phyloP scores from a whole-genome alignment of 1,140 invertebrate species.

The Atta colombica region DNA sequence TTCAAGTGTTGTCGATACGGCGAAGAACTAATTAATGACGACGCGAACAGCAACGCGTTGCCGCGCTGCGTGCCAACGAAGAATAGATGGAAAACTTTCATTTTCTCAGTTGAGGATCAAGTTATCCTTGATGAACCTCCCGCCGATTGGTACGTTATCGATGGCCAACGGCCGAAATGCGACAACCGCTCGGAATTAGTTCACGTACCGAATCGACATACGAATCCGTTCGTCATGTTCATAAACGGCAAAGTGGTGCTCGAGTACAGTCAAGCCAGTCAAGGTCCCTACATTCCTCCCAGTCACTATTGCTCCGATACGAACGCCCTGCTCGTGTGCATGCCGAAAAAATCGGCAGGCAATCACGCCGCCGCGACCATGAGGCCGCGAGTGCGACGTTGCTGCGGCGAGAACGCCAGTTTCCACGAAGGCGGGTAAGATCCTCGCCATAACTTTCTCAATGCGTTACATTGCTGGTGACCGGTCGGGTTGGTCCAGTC shows the following conservation, averaged over 20 bases:
- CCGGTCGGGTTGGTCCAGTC: too few relatives aligned
- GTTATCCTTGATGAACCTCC: constrained; percentile 72
- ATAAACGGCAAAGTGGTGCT: constrained; percentile 88
- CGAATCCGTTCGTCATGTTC: constrained; percentile 85
- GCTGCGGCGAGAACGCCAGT: constrained; percentile 87
- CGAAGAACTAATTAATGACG: constrained; percentile 79
- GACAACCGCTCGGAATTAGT: constrained; percentile 77
- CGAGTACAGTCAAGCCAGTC: constrained; percentile 76
- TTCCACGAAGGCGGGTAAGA: constrained; percentile 87
- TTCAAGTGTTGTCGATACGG: constrained; percentile 87
- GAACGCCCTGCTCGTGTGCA: constrained; percentile 88
- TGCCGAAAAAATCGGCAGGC: constrained; percentile 79
- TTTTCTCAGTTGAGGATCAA: constrained; percentile 83
- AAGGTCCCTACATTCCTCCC: constrained; percentile 80
- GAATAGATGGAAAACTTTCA: constrained; percentile 84
- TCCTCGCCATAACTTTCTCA: constrained; percentile 50
- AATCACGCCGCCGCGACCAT: constrained; percentile 83
- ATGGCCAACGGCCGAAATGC: constrained; percentile 83
- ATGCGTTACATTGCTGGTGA: not conserved
- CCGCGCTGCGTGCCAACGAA: constrained; percentile 71
- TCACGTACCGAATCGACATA: constrained; percentile 76
- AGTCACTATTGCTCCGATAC: constrained; percentile 88
- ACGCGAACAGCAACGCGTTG: constrained; percentile 43
- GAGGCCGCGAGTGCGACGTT: constrained; percentile 85
- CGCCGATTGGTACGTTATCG: constrained; percentile 84